Conservation (phyloP, 30 jellyfish, hydroid and myxozoan species). For the Mastigias papua region DNA sequence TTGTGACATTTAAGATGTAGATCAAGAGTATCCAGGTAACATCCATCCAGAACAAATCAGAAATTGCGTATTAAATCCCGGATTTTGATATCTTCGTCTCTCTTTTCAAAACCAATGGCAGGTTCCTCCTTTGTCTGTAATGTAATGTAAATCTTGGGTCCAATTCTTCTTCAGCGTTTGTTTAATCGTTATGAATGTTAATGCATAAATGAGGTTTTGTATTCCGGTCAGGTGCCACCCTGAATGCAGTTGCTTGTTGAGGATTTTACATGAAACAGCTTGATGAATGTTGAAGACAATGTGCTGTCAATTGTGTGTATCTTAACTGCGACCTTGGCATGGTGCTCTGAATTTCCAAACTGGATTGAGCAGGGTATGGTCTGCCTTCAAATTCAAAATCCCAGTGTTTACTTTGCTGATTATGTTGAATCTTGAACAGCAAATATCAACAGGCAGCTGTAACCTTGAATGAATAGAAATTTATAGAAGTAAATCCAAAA, state of each 20-base stretch:
- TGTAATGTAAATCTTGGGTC: not conserved
- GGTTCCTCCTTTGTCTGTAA: not conserved
- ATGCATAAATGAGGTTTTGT: not conserved
- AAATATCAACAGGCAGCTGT: not conserved
- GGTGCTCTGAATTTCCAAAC: too few species aligned
- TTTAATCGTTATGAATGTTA: not conserved
- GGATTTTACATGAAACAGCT: not conserved
- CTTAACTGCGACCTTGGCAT: not conserved
- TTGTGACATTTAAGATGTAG: too few species aligned
- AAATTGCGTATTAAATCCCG: not conserved
- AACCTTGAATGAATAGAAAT: not conserved
- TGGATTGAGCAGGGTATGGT: too few species aligned
- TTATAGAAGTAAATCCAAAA: not conserved
- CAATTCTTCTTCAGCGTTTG: not conserved
- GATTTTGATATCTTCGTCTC: too few species aligned
- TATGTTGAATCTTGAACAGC: not conserved
- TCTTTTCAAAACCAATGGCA: not conserved
- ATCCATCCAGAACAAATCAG: not conserved
- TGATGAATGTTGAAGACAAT: not conserved
- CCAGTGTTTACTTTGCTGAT: slow-evolving; percentile 1
- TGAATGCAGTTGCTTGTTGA: not conserved
- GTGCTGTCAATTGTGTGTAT: not conserved
- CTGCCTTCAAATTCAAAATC: too few species aligned
- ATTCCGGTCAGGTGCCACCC: not conserved
- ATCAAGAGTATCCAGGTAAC: not conserved